Evolutionary conservation across 2,113 vertebrate genomes (phyloP), one percentile per base, ranked within the genome.

Genomic region (Cromileptes altivelis): DNA sequence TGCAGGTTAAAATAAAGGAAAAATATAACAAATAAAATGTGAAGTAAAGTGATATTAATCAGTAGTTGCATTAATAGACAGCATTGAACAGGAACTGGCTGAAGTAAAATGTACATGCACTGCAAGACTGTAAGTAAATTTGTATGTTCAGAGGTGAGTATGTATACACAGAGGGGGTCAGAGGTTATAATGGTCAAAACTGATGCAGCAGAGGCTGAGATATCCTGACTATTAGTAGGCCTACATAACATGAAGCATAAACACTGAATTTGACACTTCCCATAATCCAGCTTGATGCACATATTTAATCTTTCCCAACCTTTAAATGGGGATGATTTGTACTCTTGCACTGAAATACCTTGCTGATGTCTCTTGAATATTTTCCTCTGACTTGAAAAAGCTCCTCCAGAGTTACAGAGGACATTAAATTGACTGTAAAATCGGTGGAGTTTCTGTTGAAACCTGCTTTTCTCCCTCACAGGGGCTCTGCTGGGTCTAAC

Each of bases 401-500:
- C 18, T 47, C 5, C 70, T 58, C 19, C 30, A 50, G 5, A 50
- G 15, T 4, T 6, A 17, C 49, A 50, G 49, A 12, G 2, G 42
- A 45, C 42, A 45, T 45, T 50, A 21, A 18, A 56, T 30, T 60
- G 19, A 33, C 23, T 27, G 15, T 33, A 30, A 49, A 37, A 37
- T 37, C 33, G 33, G 33, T 37, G 33, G 33, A 37, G 12, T 50
- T 17, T 67, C 42, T 3, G 17, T 52, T 52, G 25, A 69, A 55
- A 30, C 33, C 11, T 30, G 9, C 25, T 78, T 14, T 58, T 33
- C 40, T 76, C 58, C 1, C 11, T 71, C 76, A 25, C 56, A 99
- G 98, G 98, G 50, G 97, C 97, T 0, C 70, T 99, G 85, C 65
- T 99, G 45, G 98, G 98, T 47, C 95, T 99, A 33, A 97, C 97